These are phyloP conservation scores for Lasioglossum lativentre DNA, from an alignment of 2,888 invertebrate species.

Conservation along the genomic window DNA sequence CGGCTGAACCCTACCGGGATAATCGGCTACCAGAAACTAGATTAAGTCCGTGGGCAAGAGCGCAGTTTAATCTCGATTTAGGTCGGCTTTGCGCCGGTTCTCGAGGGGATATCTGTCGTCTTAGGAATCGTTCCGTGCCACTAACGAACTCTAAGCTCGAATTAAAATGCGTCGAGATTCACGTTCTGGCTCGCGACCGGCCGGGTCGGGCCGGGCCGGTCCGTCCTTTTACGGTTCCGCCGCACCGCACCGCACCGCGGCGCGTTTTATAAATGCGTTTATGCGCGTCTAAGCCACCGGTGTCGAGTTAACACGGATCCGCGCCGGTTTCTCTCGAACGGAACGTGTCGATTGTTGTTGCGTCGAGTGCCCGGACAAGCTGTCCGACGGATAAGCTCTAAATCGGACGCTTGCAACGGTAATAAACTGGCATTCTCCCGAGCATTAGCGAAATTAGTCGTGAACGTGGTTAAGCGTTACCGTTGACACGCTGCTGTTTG, in stretches of 20 bases:
- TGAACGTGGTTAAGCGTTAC: neutral
- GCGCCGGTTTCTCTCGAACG: slow-evolving; percentile 27
- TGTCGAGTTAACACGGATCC: slow-evolving; percentile 69
- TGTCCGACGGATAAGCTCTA: slow-evolving; percentile 37
- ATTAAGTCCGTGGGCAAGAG: slow-evolving; percentile 67
- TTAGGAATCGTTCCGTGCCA: slow-evolving; percentile 40
- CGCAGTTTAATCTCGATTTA: slow-evolving; percentile 73
- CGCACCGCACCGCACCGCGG: slow-evolving; percentile 7
- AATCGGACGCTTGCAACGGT: slow-evolving; percentile 58
- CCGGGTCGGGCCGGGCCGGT: too few relatives aligned
- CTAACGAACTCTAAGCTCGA: slow-evolving; percentile 77
- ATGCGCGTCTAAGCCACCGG: slow-evolving; percentile 32
- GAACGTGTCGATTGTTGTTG: slow-evolving; percentile 59
- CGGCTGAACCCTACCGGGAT: slow-evolving; percentile 63
- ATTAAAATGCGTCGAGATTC: slow-evolving; percentile 72
- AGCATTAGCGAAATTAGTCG: slow-evolving; percentile 34
- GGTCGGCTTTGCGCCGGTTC: slow-evolving; percentile 64
- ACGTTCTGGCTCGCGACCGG: slow-evolving; percentile 17
- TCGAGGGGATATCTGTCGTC: slow-evolving; percentile 63
- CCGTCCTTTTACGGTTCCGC: slow-evolving; percentile 19
- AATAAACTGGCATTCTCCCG: slow-evolving; percentile 25
- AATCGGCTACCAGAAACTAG: slow-evolving; percentile 77
- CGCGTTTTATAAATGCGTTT: slow-evolving; percentile 31
- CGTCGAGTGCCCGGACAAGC: slow-evolving; percentile 38
- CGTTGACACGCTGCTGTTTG: neutral